Evolutionary conservation across 1,140 invertebrate genomes (phyloP).

Genomic region (Drosophila orosa): DNA sequence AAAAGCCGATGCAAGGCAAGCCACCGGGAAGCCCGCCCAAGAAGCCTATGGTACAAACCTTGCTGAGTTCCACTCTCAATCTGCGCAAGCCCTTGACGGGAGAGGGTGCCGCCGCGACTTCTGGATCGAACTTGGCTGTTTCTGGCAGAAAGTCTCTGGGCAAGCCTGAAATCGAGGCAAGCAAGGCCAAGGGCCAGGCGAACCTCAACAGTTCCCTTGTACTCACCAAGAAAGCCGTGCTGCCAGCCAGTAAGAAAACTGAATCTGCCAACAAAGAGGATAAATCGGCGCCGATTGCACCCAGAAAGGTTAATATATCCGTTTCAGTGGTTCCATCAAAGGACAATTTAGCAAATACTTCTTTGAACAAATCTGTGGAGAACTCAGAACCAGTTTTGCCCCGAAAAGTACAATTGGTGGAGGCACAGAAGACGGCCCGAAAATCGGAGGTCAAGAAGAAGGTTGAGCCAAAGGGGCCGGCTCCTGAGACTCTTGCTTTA

Average conservation of each 20-base stretch:
- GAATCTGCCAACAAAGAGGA: constrained; percentile 6
- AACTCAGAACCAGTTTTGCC: constrained; percentile 5
- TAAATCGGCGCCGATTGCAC: background rate
- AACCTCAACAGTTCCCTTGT: constrained; percentile 3
- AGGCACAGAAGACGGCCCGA: background rate
- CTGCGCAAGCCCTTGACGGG: constrained; percentile 13
- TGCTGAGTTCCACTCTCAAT: constrained; percentile 25
- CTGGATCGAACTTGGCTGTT: background rate
- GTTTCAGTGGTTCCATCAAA: constrained; percentile 29
- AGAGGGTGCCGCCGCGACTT: background rate
- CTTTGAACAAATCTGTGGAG: background rate
- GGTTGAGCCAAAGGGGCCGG: background rate
- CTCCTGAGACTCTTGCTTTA: background rate
- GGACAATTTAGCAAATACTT: background rate
- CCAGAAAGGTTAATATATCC: constrained; percentile 42
- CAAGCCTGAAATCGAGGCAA: background rate
- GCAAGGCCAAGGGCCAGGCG: background rate
- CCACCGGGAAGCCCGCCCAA: constrained; percentile 2
- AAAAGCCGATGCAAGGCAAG: background rate
- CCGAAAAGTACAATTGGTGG: background rate
- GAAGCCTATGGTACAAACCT: constrained; percentile 33
- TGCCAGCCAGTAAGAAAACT: background rate
- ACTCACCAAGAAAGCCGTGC: constrained; percentile 18
- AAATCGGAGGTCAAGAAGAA: constrained; percentile 17
- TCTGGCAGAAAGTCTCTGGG: background rate